Evolutionary conservation across 1,140 invertebrate species (phyloP).

Genomic region (Ladona fulva): DNA sequence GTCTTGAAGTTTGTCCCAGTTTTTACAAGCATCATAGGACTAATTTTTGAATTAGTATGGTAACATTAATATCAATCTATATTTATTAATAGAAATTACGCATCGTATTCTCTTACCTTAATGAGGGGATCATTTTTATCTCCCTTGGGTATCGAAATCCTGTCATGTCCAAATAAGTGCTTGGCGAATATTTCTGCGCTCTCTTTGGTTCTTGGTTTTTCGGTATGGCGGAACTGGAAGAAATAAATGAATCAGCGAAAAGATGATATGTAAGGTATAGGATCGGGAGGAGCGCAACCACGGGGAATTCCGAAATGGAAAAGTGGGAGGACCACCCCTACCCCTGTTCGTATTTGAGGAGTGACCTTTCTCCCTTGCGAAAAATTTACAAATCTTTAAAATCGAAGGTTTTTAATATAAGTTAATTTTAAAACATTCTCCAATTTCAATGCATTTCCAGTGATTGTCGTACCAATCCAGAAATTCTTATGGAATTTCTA

Average conservation of each 20-base stretch:
- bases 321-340: no score
- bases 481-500: no score
- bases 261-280: no score
- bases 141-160: constrained; percentile 23
- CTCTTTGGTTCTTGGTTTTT: constrained; percentile 26
- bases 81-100: background rate
- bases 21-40: constrained; percentile 23
- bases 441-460: no score
- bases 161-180: constrained; percentile 32
- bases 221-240: constrained; percentile 34
- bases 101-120: constrained; percentile 15
- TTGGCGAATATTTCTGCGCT: constrained; percentile 35
- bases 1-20: constrained; percentile 24
- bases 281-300: no score
- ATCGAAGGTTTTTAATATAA: no score
- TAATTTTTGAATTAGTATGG: constrained; percentile 15
- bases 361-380: no score
- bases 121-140: constrained; percentile 29
- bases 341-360: no score
- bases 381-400: no score
- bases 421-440: no score
- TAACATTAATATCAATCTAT: background rate
- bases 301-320: no score
- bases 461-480: no score
- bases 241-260: background rate